These are phyloP conservation scores for Pantelozetes paolii DNA, from an alignment of 2,888 invertebrate genomes.

Conservation along the genomic window DNA sequence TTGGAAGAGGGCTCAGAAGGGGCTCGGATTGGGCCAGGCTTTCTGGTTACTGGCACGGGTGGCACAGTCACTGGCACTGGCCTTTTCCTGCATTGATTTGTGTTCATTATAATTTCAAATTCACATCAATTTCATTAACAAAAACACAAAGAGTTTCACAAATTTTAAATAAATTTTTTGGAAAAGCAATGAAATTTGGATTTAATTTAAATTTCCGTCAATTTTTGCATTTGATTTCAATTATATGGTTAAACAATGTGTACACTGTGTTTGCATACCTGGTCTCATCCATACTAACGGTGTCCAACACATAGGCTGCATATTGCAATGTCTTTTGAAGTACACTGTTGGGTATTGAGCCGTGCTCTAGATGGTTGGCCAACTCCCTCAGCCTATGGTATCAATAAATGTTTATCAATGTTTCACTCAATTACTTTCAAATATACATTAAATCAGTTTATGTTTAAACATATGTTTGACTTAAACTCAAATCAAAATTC, in stretches of 20 bases:
- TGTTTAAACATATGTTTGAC: no score
- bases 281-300: constrained; percentile 87
- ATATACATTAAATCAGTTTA: no score
- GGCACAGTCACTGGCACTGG: constrained; percentile 7
- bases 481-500: no score
- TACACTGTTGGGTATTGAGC: constrained; percentile 80
- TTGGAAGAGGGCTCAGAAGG: constrained; percentile 19
- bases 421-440: background rate
- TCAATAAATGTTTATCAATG: background rate
- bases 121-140: background rate
- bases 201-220: background rate
- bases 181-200: background rate
- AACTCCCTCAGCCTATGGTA: constrained; percentile 76
- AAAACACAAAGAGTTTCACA: no score
- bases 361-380: constrained; percentile 74
- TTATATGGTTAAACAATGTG: background rate
- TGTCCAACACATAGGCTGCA: constrained; percentile 85
- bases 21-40: constrained; percentile 34
- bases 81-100: constrained; percentile 4
- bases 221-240: background rate
- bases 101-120: background rate
- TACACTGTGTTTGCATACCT: constrained; percentile 64
- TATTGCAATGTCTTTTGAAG: constrained; percentile 88
- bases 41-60: background rate
- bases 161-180: background rate